Percentiles rank a stretch among this genome's conserved stretches.
Evolutionary conservation across 2,797 vertebrate genomes (phyloP).

Genomic region (Melanotaenia maccullochi): DNA sequence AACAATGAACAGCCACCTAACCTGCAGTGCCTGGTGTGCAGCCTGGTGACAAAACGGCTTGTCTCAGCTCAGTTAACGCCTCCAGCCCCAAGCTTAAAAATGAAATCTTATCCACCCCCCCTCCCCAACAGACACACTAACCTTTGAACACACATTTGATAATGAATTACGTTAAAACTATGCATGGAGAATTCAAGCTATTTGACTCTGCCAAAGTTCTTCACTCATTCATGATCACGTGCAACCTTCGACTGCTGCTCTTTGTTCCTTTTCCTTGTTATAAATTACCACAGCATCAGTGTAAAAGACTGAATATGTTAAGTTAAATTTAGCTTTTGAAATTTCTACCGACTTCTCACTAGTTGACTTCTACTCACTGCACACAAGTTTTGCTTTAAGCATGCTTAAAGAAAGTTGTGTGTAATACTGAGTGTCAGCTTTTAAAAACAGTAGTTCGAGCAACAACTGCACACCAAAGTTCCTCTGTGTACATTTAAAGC

Average conservation of each 20-base stretch:
- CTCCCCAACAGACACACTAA: slow-evolving; percentile 71
- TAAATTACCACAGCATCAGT: slow-evolving; percentile 47
- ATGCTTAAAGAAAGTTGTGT: slow-evolving; percentile 45
- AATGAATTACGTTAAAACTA: slow-evolving; percentile 76
- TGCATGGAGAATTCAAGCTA: slow-evolving; percentile 65
- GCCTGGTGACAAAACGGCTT: slow-evolving; percentile 80
- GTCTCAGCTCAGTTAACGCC: slow-evolving; percentile 74
- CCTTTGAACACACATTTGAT: slow-evolving; percentile 84
- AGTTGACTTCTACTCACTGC: slow-evolving; percentile 46
- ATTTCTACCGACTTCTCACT: slow-evolving; percentile 37
- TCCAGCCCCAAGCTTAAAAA: slow-evolving; percentile 71
- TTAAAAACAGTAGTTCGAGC: slow-evolving; percentile 54
- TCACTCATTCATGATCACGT: slow-evolving; percentile 58
- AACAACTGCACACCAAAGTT: slow-evolving; percentile 52
- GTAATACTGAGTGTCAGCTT: slow-evolving; percentile 43
- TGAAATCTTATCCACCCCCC: slow-evolving; percentile 81
- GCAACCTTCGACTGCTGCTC: slow-evolving; percentile 26
- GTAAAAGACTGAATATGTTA: slow-evolving; percentile 52
- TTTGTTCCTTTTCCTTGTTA: slow-evolving; percentile 36
- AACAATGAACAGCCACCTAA: slow-evolving; percentile 76
- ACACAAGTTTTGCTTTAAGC: slow-evolving; percentile 41
- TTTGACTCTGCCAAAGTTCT: slow-evolving; percentile 64
- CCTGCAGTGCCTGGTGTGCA: slow-evolving; percentile 75
- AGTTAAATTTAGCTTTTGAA: slow-evolving; percentile 49
- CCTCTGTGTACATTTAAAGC: slow-evolving; percentile 63